phyloP scores from a whole-genome alignment of 2,797 vertebrate genomes.

The Yasuhikotakia modesta region DNA sequence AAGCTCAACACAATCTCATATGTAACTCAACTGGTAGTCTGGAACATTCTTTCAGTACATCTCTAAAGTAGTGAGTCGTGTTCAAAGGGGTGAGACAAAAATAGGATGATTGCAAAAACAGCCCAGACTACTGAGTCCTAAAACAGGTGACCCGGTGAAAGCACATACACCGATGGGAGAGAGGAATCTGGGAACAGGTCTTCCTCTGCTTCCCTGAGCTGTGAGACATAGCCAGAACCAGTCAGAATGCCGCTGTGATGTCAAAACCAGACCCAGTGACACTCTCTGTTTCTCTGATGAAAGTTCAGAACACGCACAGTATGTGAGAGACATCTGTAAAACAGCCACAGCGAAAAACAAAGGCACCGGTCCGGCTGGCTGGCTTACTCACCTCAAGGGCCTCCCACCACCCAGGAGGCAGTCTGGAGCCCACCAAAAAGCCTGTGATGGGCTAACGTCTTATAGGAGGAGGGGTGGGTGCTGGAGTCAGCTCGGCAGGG shows the following conservation, averaged over 20 bases:
- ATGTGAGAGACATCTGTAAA: constrained; percentile 51
- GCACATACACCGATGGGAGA: constrained; percentile 48
- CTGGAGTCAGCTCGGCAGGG: not conserved
- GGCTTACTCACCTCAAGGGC: constrained; percentile 50
- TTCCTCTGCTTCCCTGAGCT: constrained; percentile 14
- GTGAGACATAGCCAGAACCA: not conserved
- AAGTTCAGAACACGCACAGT: not conserved
- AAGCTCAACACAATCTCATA: constrained; percentile 2
- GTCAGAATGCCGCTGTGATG: constrained; percentile 7
- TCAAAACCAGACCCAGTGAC: constrained; percentile 33
- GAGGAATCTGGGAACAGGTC: constrained; percentile 60
- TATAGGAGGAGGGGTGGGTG: constrained; percentile 42
- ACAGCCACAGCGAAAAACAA: constrained; percentile 53
- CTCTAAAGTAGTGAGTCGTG: constrained; percentile 46
- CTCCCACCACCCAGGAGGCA: constrained; percentile 54
- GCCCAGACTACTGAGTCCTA: constrained; percentile 58
- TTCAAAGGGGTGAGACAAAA: constrained; percentile 49
- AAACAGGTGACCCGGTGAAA: constrained; percentile 70
- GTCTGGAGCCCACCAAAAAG: constrained; percentile 55
- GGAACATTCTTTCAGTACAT: constrained; percentile 30
- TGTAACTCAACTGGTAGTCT: constrained; percentile 6
- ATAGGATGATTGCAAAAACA: constrained; percentile 71
- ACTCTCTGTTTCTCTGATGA: not conserved
- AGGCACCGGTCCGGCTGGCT: too few relatives aligned
- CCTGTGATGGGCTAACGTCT: constrained; percentile 43